Conservation (phyloP, 2,113 vertebrate genomes). For the Antechinus stuartii region DNA sequence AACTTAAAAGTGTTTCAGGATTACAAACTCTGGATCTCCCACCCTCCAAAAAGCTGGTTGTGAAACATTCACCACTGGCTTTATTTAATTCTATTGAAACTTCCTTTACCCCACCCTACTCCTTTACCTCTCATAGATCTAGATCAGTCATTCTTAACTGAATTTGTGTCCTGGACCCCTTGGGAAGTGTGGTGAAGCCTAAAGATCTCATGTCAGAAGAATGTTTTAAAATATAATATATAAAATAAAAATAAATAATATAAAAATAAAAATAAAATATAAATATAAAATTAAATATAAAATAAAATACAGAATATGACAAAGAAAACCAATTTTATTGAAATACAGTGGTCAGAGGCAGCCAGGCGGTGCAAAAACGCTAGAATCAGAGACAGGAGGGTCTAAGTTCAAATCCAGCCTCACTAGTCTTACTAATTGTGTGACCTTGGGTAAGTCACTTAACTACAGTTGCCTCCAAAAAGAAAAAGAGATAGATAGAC, state of each 20-base stretch:
- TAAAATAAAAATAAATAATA: too few species aligned
- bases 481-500: too few species aligned
- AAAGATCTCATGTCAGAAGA: neutral
- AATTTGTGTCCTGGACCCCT: neutral
- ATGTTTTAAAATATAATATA: neutral
- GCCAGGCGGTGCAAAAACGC: too few species aligned
- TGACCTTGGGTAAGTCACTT: neutral
- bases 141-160: neutral
- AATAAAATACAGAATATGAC: neutral
- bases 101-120: neutral
- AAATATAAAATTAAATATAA: too few species aligned
- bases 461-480: neutral
- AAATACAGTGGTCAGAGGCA: neutral
- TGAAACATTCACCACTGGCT: neutral
- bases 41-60: neutral
- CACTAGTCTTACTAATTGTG: neutral
- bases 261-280: too few species aligned
- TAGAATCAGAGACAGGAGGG: neutral
- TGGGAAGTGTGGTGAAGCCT: neutral
- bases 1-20: neutral
- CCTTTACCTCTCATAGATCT: neutral
- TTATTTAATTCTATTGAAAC: neutral
- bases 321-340: neutral
- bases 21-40: neutral
- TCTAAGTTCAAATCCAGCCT: neutral